These are phyloP conservation scores for Agriopis leucophaearia DNA, from an alignment of 2,888 invertebrate genomes.

Conservation along the genomic window DNA sequence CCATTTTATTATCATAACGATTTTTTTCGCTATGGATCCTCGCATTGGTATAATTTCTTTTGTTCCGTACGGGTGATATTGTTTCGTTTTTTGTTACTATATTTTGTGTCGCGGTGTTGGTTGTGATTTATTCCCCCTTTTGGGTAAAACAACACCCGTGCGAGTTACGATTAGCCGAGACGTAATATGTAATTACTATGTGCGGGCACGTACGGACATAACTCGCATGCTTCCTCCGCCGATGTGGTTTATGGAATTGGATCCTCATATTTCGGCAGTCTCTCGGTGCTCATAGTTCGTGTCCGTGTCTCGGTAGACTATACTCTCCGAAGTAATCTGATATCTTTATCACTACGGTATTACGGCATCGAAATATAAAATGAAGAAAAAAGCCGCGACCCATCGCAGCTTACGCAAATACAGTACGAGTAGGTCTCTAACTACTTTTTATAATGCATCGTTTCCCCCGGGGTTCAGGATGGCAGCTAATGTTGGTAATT, in stretches of 20 bases:
- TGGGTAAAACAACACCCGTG: conserved; percentile 85
- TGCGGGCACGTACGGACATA: conserved; percentile 83
- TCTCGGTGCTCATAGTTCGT: conserved; percentile 78
- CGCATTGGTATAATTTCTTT: conserved; percentile 83
- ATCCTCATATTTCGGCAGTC: conserved; percentile 85
- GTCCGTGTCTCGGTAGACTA: conserved; percentile 70
- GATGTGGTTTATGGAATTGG: conserved; percentile 86
- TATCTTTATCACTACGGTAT: conserved; percentile 67
- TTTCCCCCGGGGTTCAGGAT: conserved; percentile 63
- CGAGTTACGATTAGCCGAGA: conserved; percentile 84
- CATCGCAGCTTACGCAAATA: conserved; percentile 60
- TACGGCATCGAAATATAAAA: conserved; percentile 56
- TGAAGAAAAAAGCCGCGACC: conserved; percentile 55
- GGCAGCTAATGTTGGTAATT: conserved; percentile 80
- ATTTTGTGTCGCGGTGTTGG: conserved; percentile 77
- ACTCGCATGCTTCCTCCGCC: conserved; percentile 82
- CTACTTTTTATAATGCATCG: conserved; percentile 61
- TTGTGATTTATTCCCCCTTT: conserved; percentile 84
- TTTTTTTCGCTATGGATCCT: conserved; percentile 81
- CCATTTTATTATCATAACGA: conserved; percentile 84
- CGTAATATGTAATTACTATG: conserved; percentile 87
- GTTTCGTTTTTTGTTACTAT: conserved; percentile 76
- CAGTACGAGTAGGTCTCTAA: conserved; percentile 55
- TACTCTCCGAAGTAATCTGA: conserved; percentile 74
- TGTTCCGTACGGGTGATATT: conserved; percentile 81